Evolutionary conservation across 2,888 invertebrate genomes (phyloP).

Genomic region (Sarcophaga caerulescens): DNA sequence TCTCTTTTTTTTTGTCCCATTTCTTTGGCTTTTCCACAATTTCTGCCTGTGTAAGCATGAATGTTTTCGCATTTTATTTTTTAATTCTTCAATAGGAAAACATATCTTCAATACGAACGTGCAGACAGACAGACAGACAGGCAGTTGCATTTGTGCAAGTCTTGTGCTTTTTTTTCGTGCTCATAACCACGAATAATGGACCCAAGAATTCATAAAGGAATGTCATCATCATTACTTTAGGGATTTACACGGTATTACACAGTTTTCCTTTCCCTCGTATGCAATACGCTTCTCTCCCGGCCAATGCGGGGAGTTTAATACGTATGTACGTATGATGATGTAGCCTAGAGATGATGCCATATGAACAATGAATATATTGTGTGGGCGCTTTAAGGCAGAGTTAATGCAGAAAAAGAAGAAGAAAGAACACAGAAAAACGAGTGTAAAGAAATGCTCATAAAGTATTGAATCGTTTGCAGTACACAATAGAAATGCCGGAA

Average conservation of each 20-base stretch:
- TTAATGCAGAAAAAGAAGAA: no score
- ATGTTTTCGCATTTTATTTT: not conserved
- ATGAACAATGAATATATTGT: conserved; percentile 12
- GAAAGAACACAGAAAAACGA: no score
- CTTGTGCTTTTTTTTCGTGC: conserved; percentile 8
- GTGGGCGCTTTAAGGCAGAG: conserved; percentile 37
- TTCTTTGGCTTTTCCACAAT: not conserved
- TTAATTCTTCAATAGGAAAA: not conserved
- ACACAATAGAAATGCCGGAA: not conserved
- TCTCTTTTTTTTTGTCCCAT: not conserved
- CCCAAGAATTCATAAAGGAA: conserved; percentile 66
- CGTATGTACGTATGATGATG: no score
- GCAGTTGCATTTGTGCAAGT: not conserved
- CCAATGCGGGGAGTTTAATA: no score
- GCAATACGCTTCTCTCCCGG: no score
- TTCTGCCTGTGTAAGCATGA: not conserved
- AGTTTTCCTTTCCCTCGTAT: not conserved
- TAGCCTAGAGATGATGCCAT: not conserved
- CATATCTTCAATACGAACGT: not conserved
- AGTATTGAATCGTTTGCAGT: conserved; percentile 31
- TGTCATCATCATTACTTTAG: conserved; percentile 66
- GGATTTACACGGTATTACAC: conserved; percentile 59
- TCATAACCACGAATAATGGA: conserved; percentile 61
- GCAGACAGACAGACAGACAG: not conserved
- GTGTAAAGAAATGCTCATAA: conserved; percentile 34